These are phyloP conservation scores for Stegostoma tigrinum DNA, from an alignment of 2,113 vertebrate genomes.

Conservation along the genomic window DNA sequence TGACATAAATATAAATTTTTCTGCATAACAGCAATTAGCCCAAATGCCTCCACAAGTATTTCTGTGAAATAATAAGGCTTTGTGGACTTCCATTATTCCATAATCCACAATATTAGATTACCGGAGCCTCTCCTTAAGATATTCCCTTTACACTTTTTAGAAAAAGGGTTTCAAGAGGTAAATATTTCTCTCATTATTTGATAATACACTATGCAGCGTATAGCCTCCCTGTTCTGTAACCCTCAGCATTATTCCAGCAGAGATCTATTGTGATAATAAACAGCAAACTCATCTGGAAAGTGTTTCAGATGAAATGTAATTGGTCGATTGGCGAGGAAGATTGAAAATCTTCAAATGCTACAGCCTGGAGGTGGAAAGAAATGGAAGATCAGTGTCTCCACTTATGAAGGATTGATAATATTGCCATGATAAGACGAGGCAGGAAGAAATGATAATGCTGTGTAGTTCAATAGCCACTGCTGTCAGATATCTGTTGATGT, in stretches of 20 bases:
- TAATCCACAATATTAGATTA: background rate
- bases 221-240: background rate
- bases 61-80: background rate
- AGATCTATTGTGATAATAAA: slow-evolving; percentile 7
- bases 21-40: background rate
- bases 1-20: background rate
- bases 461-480: background rate
- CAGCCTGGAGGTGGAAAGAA: slow-evolving; percentile 10
- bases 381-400: background rate
- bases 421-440: slow-evolving; percentile 1
- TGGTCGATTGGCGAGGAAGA: background rate
- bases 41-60: background rate
- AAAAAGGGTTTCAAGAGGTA: background rate
- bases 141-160: background rate
- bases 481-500: slow-evolving; percentile 27
- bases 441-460: slow-evolving; percentile 11
- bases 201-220: background rate
- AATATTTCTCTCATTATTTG: background rate
- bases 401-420: slow-evolving; percentile 16
- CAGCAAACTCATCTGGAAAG: slow-evolving; percentile 1
- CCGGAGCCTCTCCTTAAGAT: background rate
- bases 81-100: background rate
- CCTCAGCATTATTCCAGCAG: background rate
- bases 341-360: slow-evolving; percentile 4
- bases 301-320: background rate